These are phyloP conservation scores for Hypolimnas misippus DNA, from an alignment of 2,888 invertebrate genomes.

Conservation along the genomic window DNA sequence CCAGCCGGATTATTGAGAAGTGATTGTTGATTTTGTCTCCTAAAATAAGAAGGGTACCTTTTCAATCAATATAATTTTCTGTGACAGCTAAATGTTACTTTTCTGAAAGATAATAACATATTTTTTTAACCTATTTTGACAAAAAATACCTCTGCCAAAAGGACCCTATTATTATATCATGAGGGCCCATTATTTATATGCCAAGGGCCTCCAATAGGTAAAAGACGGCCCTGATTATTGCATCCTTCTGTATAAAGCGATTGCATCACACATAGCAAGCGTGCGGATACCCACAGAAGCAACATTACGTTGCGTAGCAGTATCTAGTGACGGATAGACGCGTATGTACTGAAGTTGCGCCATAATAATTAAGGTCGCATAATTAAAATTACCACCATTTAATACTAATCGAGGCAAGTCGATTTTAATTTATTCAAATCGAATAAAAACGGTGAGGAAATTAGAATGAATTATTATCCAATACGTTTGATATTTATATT, in stretches of 20 bases:
- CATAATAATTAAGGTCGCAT: constrained; percentile 19
- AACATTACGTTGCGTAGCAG: constrained; percentile 1
- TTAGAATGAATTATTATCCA: constrained; percentile 1
- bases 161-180: no score
- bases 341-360: constrained; percentile 11
- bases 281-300: background rate
- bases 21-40: no score
- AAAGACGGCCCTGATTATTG: no score
- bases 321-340: constrained; percentile 3
- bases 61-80: no score
- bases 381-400: constrained; percentile 15
- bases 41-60: no score
- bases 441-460: constrained; percentile 5
- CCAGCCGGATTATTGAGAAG: no score
- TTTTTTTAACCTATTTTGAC: no score
- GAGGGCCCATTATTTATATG: no score
- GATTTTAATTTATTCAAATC: constrained; percentile 21
- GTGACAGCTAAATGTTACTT: no score
- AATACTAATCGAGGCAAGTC: background rate
- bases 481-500: background rate
- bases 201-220: no score
- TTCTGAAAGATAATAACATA: no score
- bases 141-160: no score
- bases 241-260: background rate
- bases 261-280: background rate